These are phyloP conservation scores for Asobara japonica DNA, from an alignment of 1,140 invertebrate species.

Conservation along the genomic window DNA sequence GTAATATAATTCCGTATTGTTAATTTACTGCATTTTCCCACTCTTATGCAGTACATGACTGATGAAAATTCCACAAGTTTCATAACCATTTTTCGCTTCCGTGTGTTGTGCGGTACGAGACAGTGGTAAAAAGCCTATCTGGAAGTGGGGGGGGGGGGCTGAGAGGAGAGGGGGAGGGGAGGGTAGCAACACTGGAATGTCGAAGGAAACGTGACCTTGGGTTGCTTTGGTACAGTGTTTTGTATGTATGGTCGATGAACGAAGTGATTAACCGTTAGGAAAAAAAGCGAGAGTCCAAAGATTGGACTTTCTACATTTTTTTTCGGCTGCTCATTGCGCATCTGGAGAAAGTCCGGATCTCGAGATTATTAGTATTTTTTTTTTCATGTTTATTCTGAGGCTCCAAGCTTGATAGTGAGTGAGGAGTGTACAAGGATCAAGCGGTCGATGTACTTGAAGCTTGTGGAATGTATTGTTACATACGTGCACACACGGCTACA, in stretches of 20 bases:
- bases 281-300: not conserved
- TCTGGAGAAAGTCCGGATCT: not conserved
- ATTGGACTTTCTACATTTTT: not conserved
- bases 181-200: conserved; percentile 1
- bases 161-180: not conserved
- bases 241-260: conserved; percentile 10
- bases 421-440: too few species aligned
- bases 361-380: not conserved
- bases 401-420: too few species aligned
- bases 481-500: too few species aligned
- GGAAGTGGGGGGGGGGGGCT: too few species aligned
- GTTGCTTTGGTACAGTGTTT: not conserved
- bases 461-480: too few species aligned
- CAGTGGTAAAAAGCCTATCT: conserved; percentile 7
- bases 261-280: conserved; percentile 1
- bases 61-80: conserved; percentile 14
- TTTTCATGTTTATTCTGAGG: too few species aligned
- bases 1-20: too few species aligned
- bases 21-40: conserved; percentile 1
- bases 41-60: not conserved
- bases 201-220: conserved; percentile 16
- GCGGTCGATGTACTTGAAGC: too few species aligned
- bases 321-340: not conserved
- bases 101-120: not conserved
- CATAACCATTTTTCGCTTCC: conserved; percentile 13